Percentiles rank a stretch among this genome's conserved stretches.
phyloP scores from a whole-genome alignment of 1,140 invertebrate genomes.

The Bacillus rossius region DNA sequence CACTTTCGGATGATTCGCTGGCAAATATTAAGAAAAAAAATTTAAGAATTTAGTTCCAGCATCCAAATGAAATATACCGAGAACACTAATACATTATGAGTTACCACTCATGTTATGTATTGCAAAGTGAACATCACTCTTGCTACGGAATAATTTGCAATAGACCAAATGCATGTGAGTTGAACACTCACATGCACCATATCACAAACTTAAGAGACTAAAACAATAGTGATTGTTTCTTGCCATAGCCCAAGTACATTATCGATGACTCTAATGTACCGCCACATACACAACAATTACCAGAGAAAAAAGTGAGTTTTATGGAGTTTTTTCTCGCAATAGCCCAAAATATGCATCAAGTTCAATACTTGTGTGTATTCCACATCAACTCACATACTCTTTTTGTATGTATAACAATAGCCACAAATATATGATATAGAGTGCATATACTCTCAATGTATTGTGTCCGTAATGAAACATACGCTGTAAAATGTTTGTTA shows the following conservation, averaged over 20 bases:
- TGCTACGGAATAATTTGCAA: conserved; percentile 14
- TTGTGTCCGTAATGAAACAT: conserved; percentile 6
- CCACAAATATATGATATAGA: conserved; percentile 4
- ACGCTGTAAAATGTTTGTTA: neutral
- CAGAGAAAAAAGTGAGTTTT: conserved; percentile 1
- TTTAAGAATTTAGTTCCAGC: too few species aligned
- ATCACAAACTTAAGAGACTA: conserved; percentile 6
- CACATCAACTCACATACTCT: neutral
- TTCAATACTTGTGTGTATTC: neutral
- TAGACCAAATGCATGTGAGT: conserved; percentile 18
- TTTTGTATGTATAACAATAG: neutral
- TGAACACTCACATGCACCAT: conserved; percentile 12
- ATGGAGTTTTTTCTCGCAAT: conserved; percentile 8
- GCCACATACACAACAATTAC: conserved; percentile 10
- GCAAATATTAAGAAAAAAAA: neutral
- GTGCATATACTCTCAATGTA: conserved; percentile 1
- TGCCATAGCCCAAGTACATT: conserved; percentile 13
- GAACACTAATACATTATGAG: conserved; percentile 16
- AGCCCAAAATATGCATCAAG: conserved; percentile 1
- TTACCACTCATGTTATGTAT: conserved; percentile 16
- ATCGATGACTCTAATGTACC: conserved; percentile 5
- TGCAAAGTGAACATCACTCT: neutral
- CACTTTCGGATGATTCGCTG: neutral
- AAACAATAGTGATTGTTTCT: conserved; percentile 5
- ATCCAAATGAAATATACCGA: neutral